Evolutionary conservation across 2,797 vertebrate species (phyloP).

Genomic region (Etheostoma nigrum): DNA sequence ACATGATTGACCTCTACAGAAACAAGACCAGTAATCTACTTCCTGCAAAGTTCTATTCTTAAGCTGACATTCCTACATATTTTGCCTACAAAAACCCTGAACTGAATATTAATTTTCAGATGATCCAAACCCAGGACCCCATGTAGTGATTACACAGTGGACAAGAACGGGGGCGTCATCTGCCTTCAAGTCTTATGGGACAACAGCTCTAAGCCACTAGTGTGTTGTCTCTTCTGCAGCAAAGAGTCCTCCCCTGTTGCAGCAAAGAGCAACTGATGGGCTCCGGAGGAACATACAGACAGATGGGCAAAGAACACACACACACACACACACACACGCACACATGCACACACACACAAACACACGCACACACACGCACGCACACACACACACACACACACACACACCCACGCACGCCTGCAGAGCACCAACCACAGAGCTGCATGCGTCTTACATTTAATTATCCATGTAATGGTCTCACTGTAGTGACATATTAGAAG

Average conservation of each 20-base stretch:
- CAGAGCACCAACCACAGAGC: conserved; percentile 45
- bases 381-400: conserved; percentile 15
- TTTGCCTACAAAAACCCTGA: too few species aligned
- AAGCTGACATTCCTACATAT: too few species aligned
- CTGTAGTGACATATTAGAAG: conserved; percentile 26
- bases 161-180: background rate
- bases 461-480: conserved; percentile 52
- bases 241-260: background rate
- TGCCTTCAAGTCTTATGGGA: background rate
- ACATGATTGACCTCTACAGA: too few species aligned
- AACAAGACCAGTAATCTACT: too few species aligned
- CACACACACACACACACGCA: conserved; percentile 21
- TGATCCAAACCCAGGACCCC: background rate
- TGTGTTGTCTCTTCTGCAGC: background rate
- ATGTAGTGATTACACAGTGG: background rate
- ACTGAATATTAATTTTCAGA: background rate
- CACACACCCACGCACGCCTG: conserved; percentile 24
- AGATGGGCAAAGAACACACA: conserved; percentile 29
- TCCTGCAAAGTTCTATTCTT: too few species aligned
- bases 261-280: conserved; percentile 5
- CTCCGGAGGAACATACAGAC: conserved; percentile 22
- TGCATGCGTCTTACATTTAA: conserved; percentile 59
- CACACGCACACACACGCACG: conserved; percentile 12
- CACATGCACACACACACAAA: too few species aligned
- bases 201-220: background rate